phyloP scores from a whole-genome alignment of 2,888 invertebrate species.

The Lamellibrachia satsuma region DNA sequence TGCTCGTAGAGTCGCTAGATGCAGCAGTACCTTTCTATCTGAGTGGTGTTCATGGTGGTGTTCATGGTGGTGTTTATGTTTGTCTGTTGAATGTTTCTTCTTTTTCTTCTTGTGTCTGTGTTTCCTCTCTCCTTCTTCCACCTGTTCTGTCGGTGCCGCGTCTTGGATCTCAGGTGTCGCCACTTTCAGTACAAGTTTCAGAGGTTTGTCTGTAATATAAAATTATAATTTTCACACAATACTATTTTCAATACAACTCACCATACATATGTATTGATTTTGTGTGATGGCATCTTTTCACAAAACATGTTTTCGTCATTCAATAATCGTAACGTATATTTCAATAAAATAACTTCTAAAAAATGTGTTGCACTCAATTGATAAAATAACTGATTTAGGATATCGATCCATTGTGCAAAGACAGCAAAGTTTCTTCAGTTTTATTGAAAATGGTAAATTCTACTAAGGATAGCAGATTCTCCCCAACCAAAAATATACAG shows the following conservation, averaged over 20 bases:
- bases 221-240: slow-evolving; percentile 19
- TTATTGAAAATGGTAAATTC: no score
- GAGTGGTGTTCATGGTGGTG: slow-evolving; percentile 17
- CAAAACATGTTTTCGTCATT: no score
- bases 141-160: slow-evolving; percentile 19
- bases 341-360: no score
- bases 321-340: no score
- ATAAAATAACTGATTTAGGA: no score
- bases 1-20: slow-evolving; percentile 17
- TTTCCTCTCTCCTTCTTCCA: slow-evolving; percentile 29
- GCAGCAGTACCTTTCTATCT: background rate
- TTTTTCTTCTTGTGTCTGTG: slow-evolving; percentile 43
- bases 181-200: slow-evolving; percentile 34
- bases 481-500: no score
- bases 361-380: no score
- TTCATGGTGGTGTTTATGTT: slow-evolving; percentile 6
- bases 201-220: slow-evolving; percentile 32
- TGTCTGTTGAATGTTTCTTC: slow-evolving; percentile 30
- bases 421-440: no score
- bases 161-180: slow-evolving; percentile 19
- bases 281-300: no score
- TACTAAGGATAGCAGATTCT: no score
- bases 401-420: no score
- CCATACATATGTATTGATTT: background rate
- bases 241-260: background rate